phyloP scores from a whole-genome alignment of 2,113 vertebrate genomes.

The Agapornis roseicollis region DNA sequence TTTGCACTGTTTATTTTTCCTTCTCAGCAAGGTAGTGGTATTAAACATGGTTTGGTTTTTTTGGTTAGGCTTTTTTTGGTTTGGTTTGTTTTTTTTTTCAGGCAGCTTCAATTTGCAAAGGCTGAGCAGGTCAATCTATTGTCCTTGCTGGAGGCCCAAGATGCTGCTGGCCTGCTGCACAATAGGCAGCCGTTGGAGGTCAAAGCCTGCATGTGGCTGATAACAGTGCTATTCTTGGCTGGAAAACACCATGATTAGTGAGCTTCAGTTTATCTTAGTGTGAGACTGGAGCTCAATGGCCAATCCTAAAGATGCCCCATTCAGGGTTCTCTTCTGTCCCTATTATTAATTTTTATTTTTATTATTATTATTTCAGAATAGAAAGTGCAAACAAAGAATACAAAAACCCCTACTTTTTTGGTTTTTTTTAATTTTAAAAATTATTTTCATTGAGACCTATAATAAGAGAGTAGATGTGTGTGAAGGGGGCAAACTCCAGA shows the following conservation, averaged over 20 bases:
- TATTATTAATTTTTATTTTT: background rate
- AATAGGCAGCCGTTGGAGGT: slow-evolving; percentile 55
- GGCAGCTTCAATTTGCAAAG: slow-evolving; percentile 30
- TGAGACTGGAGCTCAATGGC: background rate
- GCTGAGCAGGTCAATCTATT: slow-evolving; percentile 62
- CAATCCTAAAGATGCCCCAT: background rate
- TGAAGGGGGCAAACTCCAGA: background rate
- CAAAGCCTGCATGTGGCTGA: slow-evolving; percentile 61
- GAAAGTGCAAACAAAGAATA: background rate
- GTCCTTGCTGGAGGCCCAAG: slow-evolving; percentile 61
- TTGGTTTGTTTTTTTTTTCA: background rate
- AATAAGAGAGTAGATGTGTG: background rate
- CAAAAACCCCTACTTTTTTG: accelerated
- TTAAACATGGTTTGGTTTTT: background rate
- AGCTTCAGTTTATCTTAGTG: background rate
- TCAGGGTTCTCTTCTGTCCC: background rate
- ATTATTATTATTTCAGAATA: background rate
- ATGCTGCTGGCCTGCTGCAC: slow-evolving; percentile 40
- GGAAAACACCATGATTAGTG: slow-evolving; percentile 55
- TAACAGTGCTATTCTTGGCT: slow-evolving; percentile 60
- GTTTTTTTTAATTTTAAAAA: background rate
- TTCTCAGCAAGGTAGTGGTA: background rate
- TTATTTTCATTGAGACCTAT: background rate
- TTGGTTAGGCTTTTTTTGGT: background rate
- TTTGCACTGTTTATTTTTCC: background rate